phyloP scores from a whole-genome alignment of 2,797 vertebrate genomes.

The Neosilurus hyrtlii region DNA sequence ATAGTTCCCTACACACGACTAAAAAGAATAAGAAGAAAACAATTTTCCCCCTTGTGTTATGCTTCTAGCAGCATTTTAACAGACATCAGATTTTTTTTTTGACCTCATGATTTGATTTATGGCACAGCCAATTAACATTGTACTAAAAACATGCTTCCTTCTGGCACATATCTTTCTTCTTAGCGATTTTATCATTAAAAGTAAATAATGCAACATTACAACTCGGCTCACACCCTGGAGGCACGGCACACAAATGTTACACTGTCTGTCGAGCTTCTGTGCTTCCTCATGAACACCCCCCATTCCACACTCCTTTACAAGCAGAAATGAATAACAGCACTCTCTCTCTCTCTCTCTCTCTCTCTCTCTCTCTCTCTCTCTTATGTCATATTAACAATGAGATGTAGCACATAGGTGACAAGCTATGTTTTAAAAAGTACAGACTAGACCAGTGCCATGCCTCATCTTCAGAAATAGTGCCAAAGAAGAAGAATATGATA shows the following conservation, averaged over 20 bases:
- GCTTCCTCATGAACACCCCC: neutral
- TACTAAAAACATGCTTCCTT: conserved; percentile 51
- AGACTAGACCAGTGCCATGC: conserved; percentile 4
- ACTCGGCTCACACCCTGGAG: conserved; percentile 40
- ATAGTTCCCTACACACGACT: neutral
- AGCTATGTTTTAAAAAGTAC: conserved; percentile 31
- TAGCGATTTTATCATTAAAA: conserved; percentile 49
- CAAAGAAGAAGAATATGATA: conserved; percentile 15
- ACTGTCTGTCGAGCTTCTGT: conserved; percentile 49
- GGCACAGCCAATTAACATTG: conserved; percentile 56
- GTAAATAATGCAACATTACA: conserved; percentile 57
- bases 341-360: conserved; percentile 6
- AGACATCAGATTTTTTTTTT: conserved; percentile 20
- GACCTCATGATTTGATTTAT: conserved; percentile 49
- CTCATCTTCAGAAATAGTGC: conserved; percentile 27
- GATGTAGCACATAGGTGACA: conserved; percentile 36
- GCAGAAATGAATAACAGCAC: conserved; percentile 26
- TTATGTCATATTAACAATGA: conserved; percentile 39
- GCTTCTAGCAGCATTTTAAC: conserved; percentile 3
- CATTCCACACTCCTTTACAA: neutral
- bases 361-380: neutral
- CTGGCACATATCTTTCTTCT: conserved; percentile 40
- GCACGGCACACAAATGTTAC: conserved; percentile 46
- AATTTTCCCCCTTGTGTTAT: neutral
- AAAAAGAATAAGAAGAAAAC: neutral